Percentiles rank a stretch among this genome's conserved stretches.
Evolutionary conservation across 2,888 invertebrate species (phyloP).

Genomic region (Lutraria lutraria): DNA sequence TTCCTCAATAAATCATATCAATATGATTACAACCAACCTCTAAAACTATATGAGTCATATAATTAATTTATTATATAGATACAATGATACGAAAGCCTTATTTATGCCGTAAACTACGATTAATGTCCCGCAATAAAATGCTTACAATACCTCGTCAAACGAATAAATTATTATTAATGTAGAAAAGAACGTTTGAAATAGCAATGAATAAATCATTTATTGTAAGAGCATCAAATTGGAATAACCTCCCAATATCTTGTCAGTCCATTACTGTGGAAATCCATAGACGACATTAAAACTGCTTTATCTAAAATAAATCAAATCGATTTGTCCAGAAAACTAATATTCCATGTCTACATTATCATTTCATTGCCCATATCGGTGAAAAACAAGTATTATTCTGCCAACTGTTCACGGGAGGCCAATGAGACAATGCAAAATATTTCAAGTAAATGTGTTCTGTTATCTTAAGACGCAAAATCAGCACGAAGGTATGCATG

Average conservation of each 20-base stretch:
- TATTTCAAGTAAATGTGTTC: not conserved
- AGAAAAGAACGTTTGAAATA: not conserved
- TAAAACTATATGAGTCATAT: not conserved
- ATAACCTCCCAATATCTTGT: not conserved
- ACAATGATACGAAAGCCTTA: not conserved
- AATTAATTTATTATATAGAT: not conserved
- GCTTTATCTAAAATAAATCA: not conserved
- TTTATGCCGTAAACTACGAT: not conserved
- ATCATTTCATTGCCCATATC: not conserved
- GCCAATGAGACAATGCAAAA: not conserved
- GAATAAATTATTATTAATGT: conserved; percentile 14
- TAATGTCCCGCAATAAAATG: not conserved
- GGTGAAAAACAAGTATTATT: not conserved
- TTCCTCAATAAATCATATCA: not conserved
- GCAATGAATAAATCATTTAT: conserved; percentile 9
- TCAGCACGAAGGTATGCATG: too few relatives aligned
- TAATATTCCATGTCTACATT: conserved; percentile 6
- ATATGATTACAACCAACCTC: not conserved
- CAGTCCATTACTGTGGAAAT: not conserved
- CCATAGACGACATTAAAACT: not conserved
- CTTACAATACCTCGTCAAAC: not conserved
- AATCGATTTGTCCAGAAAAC: not conserved
- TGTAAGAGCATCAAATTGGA: not conserved
- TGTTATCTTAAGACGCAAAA: not conserved
- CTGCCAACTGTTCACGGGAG: not conserved